Base-by-base conservation (phyloP, 2,888 invertebrate genomes). In the Erebia ligea region DNA sequence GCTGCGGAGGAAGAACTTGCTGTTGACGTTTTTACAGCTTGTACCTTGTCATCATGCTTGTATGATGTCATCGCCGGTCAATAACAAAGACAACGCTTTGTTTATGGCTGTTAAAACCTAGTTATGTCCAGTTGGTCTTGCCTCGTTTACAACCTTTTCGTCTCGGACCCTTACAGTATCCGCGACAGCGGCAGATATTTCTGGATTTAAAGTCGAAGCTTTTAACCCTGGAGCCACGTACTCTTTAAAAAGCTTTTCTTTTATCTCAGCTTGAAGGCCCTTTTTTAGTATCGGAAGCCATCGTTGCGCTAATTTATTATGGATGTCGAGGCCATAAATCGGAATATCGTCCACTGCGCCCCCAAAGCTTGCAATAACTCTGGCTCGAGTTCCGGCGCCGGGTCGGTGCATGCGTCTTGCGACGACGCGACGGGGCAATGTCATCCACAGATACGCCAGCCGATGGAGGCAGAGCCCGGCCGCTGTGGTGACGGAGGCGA, bases 121-220 rank as follows among this genome's bases (percentile, higher is more conserved):
- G 75, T 75, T 5, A 67, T 1, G 1, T 74, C 75, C 13, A 76
- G 45, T 56, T 73, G 75, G 19, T 76, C 70, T 34, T 76, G 76
- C 2, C 40, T 11, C 5, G 50, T 15, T 10, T 68, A 62, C 1
- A 68, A 68, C 10, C 67, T 73, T 52, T 73, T 75, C n/a, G 40
- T 75, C 76, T 3, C 73, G 70, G 42, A 52, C 57, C 10, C 58
- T 45, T 58, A 58, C 58, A 58, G 6, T n/a, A 10, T 74, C 73
- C 2, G 68, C 1, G 6, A 74, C 25, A 10, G 72, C 71, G 4
- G 74, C 72, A 15, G 68, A 40, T 8, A 75, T 71, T 58, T 76
- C 74, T 6, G 64, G 11, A 56, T 76, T 74, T 8, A 75, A 25
- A 9, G 17, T 67, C 1, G 75, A 73, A 15, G 75, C 75, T 61